These are phyloP conservation scores for Drosophila nasuta DNA, from an alignment of 1,140 invertebrate genomes.

Conservation along the genomic window DNA sequence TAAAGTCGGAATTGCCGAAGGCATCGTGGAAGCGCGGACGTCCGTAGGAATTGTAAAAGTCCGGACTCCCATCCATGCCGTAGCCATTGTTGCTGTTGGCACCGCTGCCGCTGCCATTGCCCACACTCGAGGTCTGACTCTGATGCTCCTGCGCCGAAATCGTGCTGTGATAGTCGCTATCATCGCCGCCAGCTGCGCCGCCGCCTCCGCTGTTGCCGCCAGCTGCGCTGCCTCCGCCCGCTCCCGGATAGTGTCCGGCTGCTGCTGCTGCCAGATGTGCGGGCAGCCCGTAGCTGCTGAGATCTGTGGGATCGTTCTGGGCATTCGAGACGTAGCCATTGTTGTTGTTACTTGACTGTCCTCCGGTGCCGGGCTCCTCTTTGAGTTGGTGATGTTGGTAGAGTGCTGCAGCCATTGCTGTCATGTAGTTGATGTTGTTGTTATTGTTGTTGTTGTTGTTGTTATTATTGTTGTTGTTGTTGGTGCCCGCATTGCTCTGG, in stretches of 20 bases:
- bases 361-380: conserved; percentile 75
- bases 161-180: conserved; percentile 79
- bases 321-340: conserved; percentile 55
- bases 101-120: conserved; percentile 62
- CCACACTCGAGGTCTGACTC: conserved; percentile 86
- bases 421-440: conserved; percentile 76
- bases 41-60: conserved; percentile 87
- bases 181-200: conserved; percentile 52
- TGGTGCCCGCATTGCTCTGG: conserved; percentile 55
- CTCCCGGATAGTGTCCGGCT: conserved; percentile 53
- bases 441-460: conserved; percentile 71
- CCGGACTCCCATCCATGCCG: conserved; percentile 89
- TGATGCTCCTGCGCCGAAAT: conserved; percentile 89
- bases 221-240: conserved; percentile 32
- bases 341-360: conserved; percentile 46
- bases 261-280: conserved; percentile 67
- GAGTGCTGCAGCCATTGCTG: conserved; percentile 65
- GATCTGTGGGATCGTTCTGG: conserved; percentile 81
- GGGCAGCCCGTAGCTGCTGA: conserved; percentile 75
- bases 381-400: conserved; percentile 80
- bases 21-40: conserved; percentile 68
- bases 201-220: conserved; percentile 55
- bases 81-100: conserved; percentile 71
- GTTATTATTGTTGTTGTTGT: conserved; percentile 68
- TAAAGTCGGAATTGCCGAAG: conserved; percentile 65